phyloP scores from a whole-genome alignment of 2,797 vertebrate genomes.

The Poecilia velifera region DNA sequence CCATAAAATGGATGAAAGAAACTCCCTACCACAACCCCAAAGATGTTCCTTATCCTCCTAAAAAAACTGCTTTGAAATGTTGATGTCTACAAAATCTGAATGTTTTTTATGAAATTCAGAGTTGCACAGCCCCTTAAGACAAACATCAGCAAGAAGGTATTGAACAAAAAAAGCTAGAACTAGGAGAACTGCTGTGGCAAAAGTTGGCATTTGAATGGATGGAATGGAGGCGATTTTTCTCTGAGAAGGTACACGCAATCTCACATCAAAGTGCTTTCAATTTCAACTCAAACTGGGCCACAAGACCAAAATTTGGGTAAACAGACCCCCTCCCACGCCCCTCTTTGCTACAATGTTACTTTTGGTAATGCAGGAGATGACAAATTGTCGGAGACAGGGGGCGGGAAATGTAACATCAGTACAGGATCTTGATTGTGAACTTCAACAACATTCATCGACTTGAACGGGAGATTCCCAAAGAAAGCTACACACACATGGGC shows the following conservation, averaged over 20 bases:
- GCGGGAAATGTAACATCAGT: constrained; percentile 26
- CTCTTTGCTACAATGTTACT: constrained; percentile 76
- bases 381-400: constrained; percentile 5
- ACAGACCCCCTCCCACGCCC: constrained; percentile 14
- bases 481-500: constrained; percentile 68
- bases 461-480: constrained; percentile 34
- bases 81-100: constrained; percentile 73
- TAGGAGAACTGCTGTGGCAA: constrained; percentile 52
- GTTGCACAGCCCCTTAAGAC: constrained; percentile 37
- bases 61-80: constrained; percentile 64
- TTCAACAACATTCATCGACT: constrained; percentile 76
- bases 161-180: constrained; percentile 49
- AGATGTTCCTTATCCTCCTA: constrained; percentile 29
- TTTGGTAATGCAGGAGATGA: constrained; percentile 71
- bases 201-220: constrained; percentile 78
- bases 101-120: constrained; percentile 54
- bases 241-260: constrained; percentile 74
- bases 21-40: constrained; percentile 55
- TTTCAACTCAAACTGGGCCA: constrained; percentile 69
- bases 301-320: constrained; percentile 54
- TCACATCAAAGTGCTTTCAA: constrained; percentile 86
- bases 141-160: constrained; percentile 52
- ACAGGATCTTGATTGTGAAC: constrained; percentile 75
- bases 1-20: constrained; percentile 63
- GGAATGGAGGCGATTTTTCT: constrained; percentile 80